Base-by-base conservation (phyloP, 2,888 invertebrate species). In the Cataglyphis altisquamis region DNA sequence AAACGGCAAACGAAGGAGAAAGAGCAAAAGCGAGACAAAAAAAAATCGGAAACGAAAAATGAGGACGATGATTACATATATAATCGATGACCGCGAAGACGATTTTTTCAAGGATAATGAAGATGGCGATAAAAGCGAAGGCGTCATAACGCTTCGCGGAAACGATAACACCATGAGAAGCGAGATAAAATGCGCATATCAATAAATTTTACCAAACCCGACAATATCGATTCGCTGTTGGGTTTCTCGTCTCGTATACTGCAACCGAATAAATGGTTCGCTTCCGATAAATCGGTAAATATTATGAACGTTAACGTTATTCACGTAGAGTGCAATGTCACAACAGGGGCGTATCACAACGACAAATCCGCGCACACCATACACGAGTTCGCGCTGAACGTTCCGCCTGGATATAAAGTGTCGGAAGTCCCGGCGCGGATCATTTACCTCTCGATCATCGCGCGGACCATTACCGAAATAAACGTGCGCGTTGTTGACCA, bases 101-200 rank as follows among this genome's bases (percentile, higher is more conserved):
- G 25, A 57, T 25, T 25, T 25, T 25, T 25, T 25, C 10, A 10
- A 10, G 0, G 9, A 9, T 10, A 25, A 9, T 8, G 9, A 55
- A 0, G n/a, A 8, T 21, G 21, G 21, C 21, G 21, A 21, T 0
- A 45, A 12, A 0, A 8, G 45, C 45, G 12, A 10, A 45, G 0
- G 12, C 1, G 21, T 10, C 45, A 1, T 45, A 45, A 6, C 6
- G 36, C 5, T 36, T 32, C 72, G 72, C 9, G 57, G 57, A 9
- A 72, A 72, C 10, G 55, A 72, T 3, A 72, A 72, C n/a, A 72
- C 39, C 5, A 55, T 72, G 72, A 72, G 41, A 36, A 21, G 21
- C 21, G 21, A 21, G 21, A 21, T 55, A n/a, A 72, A 32, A 32
- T 62, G 32, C 29, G 75, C 21, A 0, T 25, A 57, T 25, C 25